A percentile compares a stretch with the other conserved stretches of the same genome.
These are phyloP conservation scores for Leptosomus discolor DNA, from an alignment of 2,113 vertebrate genomes.

Conservation along the genomic window DNA sequence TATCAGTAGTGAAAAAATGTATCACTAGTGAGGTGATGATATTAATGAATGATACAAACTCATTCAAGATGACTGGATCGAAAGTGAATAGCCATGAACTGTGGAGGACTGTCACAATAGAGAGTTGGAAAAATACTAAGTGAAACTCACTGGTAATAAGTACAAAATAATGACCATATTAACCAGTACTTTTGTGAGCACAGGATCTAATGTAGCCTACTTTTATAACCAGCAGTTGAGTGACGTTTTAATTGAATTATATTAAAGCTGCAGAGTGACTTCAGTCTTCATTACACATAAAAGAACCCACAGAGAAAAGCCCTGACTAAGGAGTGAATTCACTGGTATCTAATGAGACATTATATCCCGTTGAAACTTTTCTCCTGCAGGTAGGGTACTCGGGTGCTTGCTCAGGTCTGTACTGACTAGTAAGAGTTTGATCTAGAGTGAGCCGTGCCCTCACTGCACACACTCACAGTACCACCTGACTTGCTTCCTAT, in stretches of 20 bases:
- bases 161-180: background rate
- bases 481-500: background rate
- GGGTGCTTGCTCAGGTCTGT: background rate
- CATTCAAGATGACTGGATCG: background rate
- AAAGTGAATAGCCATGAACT: background rate
- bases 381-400: background rate
- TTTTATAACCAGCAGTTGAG: background rate
- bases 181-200: background rate
- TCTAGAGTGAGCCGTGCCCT: background rate
- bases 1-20: background rate
- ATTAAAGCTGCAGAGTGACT: background rate
- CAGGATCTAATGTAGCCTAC: background rate
- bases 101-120: background rate
- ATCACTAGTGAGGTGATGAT: background rate
- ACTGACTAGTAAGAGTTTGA: background rate
- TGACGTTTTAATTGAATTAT: conserved; percentile 3
- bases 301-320: conserved; percentile 10
- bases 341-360: background rate
- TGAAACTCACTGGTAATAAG: background rate
- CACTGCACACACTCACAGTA: background rate
- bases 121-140: background rate
- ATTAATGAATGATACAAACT: background rate
- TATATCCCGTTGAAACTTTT: background rate
- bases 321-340: background rate
- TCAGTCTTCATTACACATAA: background rate